phyloP scores from a whole-genome alignment of 2,113 vertebrate species.

The Brachirus orientalis region DNA sequence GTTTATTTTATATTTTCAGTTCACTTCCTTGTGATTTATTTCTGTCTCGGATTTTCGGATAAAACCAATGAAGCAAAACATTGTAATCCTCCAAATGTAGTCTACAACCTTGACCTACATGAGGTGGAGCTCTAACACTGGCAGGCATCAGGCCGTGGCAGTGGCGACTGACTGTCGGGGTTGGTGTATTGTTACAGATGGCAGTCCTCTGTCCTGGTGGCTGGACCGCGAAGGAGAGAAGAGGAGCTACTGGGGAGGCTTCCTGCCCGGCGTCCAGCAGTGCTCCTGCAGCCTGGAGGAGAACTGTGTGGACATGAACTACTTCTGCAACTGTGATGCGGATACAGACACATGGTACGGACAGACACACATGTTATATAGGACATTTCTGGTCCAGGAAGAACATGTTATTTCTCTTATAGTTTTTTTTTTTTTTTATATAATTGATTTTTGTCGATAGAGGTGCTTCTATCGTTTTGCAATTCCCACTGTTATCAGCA shows the following conservation, averaged over 20 bases:
- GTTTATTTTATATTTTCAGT: not conserved
- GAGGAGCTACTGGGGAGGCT: conserved; percentile 95
- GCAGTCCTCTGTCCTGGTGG: conserved; percentile 95
- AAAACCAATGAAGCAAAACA: not conserved
- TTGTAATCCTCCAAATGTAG: conserved; percentile 9
- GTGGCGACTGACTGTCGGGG: conserved; percentile 7
- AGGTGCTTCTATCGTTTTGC: not conserved
- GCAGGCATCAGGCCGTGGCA: conserved; percentile 4
- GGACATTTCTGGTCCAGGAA: not conserved
- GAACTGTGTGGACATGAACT: conserved; percentile 92
- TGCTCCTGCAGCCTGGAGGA: conserved; percentile 95
- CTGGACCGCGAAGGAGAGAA: conserved; percentile 89
- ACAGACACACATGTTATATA: not conserved
- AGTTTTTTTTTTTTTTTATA: not conserved
- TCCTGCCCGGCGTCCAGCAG: conserved; percentile 91
- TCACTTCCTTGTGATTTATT: not conserved
- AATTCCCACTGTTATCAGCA: not conserved
- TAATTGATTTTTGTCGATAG: not conserved
- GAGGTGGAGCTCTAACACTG: not conserved
- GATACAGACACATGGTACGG: conserved; percentile 90
- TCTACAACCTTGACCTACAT: conserved; percentile 26
- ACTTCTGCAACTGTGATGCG: conserved; percentile 97
- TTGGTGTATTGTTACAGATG: conserved; percentile 81
- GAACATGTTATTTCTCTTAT: too few species aligned
- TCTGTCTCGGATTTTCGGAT: not conserved